Conservation (phyloP, 2,113 vertebrate species). For the Penelope pileata region DNA sequence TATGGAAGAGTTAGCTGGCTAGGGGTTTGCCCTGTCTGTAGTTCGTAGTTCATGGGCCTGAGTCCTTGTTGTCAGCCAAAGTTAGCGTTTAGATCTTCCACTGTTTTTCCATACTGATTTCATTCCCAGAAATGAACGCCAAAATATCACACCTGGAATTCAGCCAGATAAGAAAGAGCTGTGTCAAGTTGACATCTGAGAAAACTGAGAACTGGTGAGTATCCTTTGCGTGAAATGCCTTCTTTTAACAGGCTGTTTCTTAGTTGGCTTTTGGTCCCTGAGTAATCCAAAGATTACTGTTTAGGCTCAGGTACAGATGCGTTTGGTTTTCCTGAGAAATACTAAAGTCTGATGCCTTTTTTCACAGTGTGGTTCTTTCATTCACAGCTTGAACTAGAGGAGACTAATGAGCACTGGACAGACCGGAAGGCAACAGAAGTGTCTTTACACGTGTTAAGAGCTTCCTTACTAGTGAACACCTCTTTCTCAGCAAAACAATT, state of each 20-base stretch:
- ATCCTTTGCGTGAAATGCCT: background rate
- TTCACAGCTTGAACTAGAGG: background rate
- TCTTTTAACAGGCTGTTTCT: background rate
- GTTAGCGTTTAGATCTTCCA: background rate
- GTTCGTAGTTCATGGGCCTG: background rate
- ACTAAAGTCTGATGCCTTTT: background rate
- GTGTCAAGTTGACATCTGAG: background rate
- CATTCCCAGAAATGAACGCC: slow-evolving; percentile 26
- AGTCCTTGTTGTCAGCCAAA: background rate
- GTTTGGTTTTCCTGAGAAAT: background rate
- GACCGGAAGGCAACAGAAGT: background rate
- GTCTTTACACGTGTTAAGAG: background rate
- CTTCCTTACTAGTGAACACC: background rate
- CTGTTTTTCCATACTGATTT: background rate
- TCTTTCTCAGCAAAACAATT: background rate
- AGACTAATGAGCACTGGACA: background rate
- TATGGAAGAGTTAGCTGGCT: background rate
- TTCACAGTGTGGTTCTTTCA: background rate
- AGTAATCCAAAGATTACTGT: background rate
- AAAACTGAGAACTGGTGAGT: background rate
- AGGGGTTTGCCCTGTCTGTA: background rate
- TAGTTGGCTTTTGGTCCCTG: background rate
- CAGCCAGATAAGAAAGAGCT: slow-evolving; percentile 15
- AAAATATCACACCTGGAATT: background rate
- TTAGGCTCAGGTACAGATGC: background rate